phyloP scores from a whole-genome alignment of 2,797 vertebrate genomes.

The Picus viridis region DNA sequence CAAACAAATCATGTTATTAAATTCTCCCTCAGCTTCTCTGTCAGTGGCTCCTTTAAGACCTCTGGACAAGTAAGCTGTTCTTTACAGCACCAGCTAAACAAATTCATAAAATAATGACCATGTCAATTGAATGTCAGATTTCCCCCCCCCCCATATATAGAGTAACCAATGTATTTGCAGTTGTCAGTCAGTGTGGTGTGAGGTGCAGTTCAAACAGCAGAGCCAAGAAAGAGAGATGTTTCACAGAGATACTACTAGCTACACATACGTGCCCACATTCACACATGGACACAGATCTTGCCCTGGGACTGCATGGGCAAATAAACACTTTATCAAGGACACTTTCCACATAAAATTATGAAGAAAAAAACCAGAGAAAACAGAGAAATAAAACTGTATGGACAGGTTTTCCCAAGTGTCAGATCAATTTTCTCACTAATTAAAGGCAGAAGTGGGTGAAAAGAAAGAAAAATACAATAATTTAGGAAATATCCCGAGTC shows the following conservation, averaged over 20 bases:
- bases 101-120: conserved; percentile 12
- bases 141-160: background rate
- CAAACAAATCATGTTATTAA: background rate
- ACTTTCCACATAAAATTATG: background rate
- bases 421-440: background rate
- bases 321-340: background rate
- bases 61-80: background rate
- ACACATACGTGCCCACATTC: background rate
- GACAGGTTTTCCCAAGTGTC: background rate
- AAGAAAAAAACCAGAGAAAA: background rate
- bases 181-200: background rate
- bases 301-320: background rate
- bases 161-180: background rate
- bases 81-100: conserved; percentile 1
- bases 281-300: background rate
- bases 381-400: background rate
- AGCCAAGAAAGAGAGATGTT: background rate
- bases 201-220: conserved; percentile 22
- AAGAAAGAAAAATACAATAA: background rate
- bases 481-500: background rate
- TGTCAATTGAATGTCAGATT: background rate
- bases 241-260: background rate
- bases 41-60: background rate
- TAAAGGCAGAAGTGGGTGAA: background rate
- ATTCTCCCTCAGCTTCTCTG: background rate